phyloP scores from a whole-genome alignment of 92 coral and sea anemone genomes.

The Epizoanthus fatuus region DNA sequence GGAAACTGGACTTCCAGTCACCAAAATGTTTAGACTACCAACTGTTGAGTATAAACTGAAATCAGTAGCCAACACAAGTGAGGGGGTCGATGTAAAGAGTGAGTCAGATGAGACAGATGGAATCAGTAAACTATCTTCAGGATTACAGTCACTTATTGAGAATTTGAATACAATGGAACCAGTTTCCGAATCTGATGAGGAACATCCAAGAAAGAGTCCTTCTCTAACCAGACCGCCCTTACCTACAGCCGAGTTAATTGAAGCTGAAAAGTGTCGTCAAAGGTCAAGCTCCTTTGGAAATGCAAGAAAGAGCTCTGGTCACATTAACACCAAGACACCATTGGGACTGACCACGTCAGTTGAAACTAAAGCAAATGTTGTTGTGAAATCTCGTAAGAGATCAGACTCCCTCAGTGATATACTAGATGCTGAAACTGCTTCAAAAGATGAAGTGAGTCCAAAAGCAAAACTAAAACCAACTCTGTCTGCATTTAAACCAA shows the following conservation, averaged over 20 bases:
- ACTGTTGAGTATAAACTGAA: constrained; percentile 33
- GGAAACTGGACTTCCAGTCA: neutral
- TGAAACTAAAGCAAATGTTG: neutral
- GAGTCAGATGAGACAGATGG: neutral
- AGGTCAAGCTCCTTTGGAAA: constrained; percentile 11
- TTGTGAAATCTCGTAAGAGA: constrained; percentile 19
- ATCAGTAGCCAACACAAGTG: neutral
- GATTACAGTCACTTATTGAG: neutral
- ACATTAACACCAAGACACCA: neutral
- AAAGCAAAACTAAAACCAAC: constrained; percentile 6
- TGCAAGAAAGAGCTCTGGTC: constrained; percentile 16
- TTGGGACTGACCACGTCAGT: constrained; percentile 13
- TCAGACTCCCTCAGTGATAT: constrained; percentile 23
- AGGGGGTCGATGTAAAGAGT: neutral
- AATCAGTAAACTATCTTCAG: constrained; percentile 1
- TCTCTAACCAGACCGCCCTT: neutral
- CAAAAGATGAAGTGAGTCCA: neutral
- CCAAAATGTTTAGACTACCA: constrained; percentile 15
- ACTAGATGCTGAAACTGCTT: constrained; percentile 10
- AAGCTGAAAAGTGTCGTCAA: neutral
- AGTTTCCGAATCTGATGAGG: constrained; percentile 12
- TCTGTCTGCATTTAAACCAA: constrained; percentile 25
- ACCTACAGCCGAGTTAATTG: neutral
- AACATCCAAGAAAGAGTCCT: neutral
- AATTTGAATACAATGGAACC: constrained; percentile 13